Conservation (phyloP, 2,797 vertebrate genomes). For the Crocidura indochinensis region DNA sequence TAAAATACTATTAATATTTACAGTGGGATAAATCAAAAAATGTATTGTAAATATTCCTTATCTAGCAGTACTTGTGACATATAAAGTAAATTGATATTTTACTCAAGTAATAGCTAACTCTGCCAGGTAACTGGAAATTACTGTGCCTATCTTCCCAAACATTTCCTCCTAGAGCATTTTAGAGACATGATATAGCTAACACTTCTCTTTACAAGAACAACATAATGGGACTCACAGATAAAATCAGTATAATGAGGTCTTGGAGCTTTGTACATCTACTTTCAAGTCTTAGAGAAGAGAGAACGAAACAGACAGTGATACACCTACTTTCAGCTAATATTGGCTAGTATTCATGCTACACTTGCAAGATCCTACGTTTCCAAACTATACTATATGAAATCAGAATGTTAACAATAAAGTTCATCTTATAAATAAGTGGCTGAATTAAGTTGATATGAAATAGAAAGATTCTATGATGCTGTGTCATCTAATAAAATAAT, state of each 20-base stretch:
- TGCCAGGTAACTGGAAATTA: not conserved
- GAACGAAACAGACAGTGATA: not conserved
- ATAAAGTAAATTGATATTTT: not conserved
- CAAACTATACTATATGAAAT: not conserved
- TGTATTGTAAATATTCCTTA: not conserved
- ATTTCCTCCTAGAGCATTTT: not conserved
- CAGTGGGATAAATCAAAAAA: not conserved
- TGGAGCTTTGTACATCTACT: not conserved
- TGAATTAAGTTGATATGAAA: slow-evolving; percentile 9
- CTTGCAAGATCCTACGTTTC: not conserved
- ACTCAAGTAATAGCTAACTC: not conserved
- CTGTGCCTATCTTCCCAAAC: not conserved
- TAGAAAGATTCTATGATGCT: not conserved
- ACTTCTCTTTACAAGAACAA: not conserved
- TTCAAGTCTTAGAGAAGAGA: not conserved
- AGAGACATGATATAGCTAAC: not conserved
- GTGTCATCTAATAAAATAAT: not conserved
- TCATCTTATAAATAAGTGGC: not conserved
- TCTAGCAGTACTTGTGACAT: not conserved
- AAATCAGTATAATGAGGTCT: not conserved
- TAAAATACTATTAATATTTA: not conserved
- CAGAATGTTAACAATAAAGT: not conserved
- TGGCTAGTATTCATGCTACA: not conserved
- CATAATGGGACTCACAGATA: not conserved
- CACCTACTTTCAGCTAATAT: too few relatives aligned